A percentile compares a stretch with the other conserved stretches of the same genome.
These are phyloP conservation scores for Biston stratarius DNA, from an alignment of 2,888 invertebrate species.

Conservation along the genomic window DNA sequence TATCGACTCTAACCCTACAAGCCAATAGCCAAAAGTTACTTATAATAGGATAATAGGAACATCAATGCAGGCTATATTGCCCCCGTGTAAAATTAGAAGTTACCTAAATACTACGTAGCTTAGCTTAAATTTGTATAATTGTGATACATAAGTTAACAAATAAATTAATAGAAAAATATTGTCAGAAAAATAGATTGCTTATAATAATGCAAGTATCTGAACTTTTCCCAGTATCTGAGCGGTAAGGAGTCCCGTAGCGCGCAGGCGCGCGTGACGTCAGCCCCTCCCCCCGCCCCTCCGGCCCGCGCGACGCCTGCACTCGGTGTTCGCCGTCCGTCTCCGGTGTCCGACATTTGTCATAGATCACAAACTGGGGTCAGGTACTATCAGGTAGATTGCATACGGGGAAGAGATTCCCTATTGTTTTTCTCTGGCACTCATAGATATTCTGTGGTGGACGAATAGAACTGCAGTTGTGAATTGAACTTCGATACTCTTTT, in stretches of 20 bases:
- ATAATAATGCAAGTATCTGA: conserved; percentile 51
- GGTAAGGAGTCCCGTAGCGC: conserved; percentile 67
- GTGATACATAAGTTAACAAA: too few species aligned
- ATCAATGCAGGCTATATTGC: too few species aligned
- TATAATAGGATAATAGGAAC: too few species aligned
- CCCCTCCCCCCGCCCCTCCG: conserved; percentile 62
- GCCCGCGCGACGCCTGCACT: conserved; percentile 40
- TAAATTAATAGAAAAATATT: too few species aligned
- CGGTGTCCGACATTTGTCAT: conserved; percentile 50
- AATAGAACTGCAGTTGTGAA: background rate
- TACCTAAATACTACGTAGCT: too few species aligned
- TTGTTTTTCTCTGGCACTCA: background rate
- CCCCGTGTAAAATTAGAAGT: too few species aligned
- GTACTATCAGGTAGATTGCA: conserved; percentile 29
- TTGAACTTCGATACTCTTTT: background rate
- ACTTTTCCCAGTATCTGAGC: conserved; percentile 56
- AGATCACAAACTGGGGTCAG: conserved; percentile 51
- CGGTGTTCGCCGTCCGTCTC: conserved; percentile 47
- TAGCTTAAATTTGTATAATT: too few species aligned
- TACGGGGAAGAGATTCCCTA: conserved; percentile 4
- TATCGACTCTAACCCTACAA: too few species aligned
- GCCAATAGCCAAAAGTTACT: too few species aligned
- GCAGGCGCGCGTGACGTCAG: conserved; percentile 82
- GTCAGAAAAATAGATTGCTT: background rate
- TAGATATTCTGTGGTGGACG: background rate